Percentiles rank a stretch among this genome's conserved stretches.
Conservation (phyloP, 2,113 vertebrate genomes). For the Apodemus speciosus region DNA sequence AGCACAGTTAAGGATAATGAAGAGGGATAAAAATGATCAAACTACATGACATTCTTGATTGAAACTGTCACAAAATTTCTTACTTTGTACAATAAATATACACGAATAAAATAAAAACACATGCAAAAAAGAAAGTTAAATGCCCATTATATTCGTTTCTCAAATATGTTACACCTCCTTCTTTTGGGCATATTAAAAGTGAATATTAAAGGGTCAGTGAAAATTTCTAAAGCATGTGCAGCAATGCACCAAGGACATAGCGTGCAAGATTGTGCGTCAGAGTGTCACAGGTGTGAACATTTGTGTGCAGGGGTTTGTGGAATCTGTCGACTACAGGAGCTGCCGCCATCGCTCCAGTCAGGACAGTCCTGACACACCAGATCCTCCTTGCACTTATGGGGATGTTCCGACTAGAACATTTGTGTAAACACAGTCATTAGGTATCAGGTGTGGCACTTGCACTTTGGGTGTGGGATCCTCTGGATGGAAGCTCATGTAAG, state of each 20-base stretch:
- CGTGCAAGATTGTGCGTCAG: not conserved
- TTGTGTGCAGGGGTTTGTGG: not conserved
- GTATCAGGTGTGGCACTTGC: not conserved
- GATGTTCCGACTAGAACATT: not conserved
- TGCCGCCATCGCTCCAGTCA: not conserved
- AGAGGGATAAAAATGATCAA: not conserved
- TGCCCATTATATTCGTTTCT: conserved; percentile 15
- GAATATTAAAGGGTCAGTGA: conserved; percentile 35
- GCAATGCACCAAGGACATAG: not conserved
- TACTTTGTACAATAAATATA: not conserved
- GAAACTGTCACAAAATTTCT: not conserved
- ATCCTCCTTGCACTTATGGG: not conserved
- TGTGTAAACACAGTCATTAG: not conserved
- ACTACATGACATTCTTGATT: not conserved
- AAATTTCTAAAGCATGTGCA: not conserved
- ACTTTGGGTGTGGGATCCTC: not conserved
- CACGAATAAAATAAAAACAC: not conserved
- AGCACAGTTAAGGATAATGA: not conserved
- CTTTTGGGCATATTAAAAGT: not conserved
- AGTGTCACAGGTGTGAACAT: not conserved
- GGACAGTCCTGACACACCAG: not conserved
- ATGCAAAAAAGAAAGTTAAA: not conserved
- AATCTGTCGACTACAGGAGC: not conserved
- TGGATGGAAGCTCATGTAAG: not conserved
- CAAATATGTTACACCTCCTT: conserved; percentile 6